Evolutionary conservation across 1,140 invertebrate genomes (phyloP), one percentile per base, ranked within the genome.

Genomic region (Muscidifurax raptorellus): DNA sequence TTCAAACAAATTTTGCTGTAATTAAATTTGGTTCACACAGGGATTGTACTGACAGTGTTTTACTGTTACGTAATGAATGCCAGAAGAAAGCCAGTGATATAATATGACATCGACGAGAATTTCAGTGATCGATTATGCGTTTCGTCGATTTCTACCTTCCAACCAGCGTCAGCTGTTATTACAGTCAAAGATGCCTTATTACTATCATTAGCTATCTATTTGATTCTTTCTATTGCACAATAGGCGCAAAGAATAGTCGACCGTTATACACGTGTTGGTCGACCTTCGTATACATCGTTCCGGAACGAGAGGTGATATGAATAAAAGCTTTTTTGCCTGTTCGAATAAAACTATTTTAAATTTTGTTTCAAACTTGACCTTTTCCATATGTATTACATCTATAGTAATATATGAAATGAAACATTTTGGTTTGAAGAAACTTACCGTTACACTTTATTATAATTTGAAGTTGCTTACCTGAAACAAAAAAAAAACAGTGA

Each of bases 401-500:
- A n/a, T n/a, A n/a, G n/a, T n/a, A n/a, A n/a, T n/a, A n/a, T n/a
- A 5, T 32, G 32, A 32, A 32, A 32, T 40, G 36, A 40, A 40
- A 12, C 7, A 40, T 40, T 40, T 40, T 10, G 0, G 6, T 52
- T 22, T 52, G 13, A 52, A 52, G 47, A 12, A 18, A 52, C 47
- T 52, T 18, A 52, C 47, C 47, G 2, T 52, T 52, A 22, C 1
- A 52, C 15, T 52, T 52, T 52, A 52, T 52, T 0, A 40, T 40
- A 15, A 52, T 15, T 52, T 52, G 47, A 18, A 52, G 47, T 59
- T n/a, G 47, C 47, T 77, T 64, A 77, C 75, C 75, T 77, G 47
- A 77, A 77, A 77, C 22, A 64, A n/a, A 77, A 22, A 64, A 64
- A 32, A 6, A 32, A 59, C 13, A 32, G 18, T n/a, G n/a, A n/a